A percentile compares a stretch with the other conserved stretches of the same genome.
phyloP scores from a whole-genome alignment of 2,113 vertebrate species.

The Cygnus atratus region DNA sequence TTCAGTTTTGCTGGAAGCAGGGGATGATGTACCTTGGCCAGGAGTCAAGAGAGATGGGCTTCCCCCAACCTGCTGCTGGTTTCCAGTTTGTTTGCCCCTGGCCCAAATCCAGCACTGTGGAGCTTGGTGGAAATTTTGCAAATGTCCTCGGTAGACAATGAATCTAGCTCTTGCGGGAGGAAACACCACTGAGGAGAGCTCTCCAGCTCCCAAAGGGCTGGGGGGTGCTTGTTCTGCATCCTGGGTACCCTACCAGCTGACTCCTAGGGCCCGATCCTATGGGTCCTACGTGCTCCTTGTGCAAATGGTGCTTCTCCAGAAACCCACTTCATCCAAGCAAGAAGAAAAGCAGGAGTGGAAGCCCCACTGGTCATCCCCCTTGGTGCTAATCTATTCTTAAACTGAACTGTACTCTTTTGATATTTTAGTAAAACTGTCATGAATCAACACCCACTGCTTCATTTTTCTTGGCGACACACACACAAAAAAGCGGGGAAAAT shows the following conservation, averaged over 20 bases:
- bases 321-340: neutral
- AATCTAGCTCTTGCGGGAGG: neutral
- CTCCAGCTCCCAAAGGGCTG: neutral
- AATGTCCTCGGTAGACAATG: neutral
- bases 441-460: constrained; percentile 56
- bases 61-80: neutral
- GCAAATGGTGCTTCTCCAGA: neutral
- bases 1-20: neutral
- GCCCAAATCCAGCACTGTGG: neutral
- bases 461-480: constrained; percentile 53
- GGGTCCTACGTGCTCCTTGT: neutral
- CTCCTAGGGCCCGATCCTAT: neutral
- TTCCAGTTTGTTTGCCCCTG: neutral
- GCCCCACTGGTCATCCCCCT: constrained; percentile 23
- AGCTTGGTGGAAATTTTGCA: neutral
- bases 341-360: neutral
- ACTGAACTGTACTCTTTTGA: constrained; percentile 49
- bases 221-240: neutral
- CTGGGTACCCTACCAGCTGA: neutral
- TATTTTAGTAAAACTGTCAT: constrained; percentile 70
- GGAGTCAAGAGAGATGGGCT: neutral
- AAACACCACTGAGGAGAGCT: neutral
- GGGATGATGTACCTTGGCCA: neutral
- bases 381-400: constrained; percentile 66
- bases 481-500: neutral